Conservation (phyloP, 2,113 vertebrate genomes). For the Hippoglossus stenolepis region DNA sequence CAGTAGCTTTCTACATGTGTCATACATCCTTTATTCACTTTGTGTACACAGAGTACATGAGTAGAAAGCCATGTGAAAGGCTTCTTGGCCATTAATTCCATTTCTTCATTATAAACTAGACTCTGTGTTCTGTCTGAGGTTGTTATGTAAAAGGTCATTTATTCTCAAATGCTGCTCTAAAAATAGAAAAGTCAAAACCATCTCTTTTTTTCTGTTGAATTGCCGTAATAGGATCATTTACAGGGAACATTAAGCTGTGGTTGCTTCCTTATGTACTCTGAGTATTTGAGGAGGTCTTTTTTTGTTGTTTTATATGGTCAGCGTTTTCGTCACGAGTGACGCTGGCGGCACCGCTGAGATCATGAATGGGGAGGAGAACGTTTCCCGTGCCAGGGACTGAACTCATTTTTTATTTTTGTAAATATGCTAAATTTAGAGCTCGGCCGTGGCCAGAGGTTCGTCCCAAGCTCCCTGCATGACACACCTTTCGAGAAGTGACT, state of each 20-base stretch:
- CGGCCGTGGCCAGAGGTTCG: slow-evolving; percentile 48
- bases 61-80: background rate
- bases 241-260: slow-evolving; percentile 51
- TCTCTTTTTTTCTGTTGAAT: slow-evolving; percentile 22
- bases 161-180: slow-evolving; percentile 30
- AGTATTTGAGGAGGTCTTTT: slow-evolving; percentile 71
- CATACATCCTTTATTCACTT: background rate
- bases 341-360: slow-evolving; percentile 69
- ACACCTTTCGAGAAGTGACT: slow-evolving; percentile 78
- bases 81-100: background rate
- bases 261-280: slow-evolving; percentile 53
- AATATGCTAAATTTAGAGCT: slow-evolving; percentile 79
- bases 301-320: slow-evolving; percentile 74
- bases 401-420: slow-evolving; percentile 77
- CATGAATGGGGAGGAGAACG: slow-evolving; percentile 65
- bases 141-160: slow-evolving; percentile 25
- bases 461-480: slow-evolving; percentile 75
- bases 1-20: slow-evolving; percentile 22
- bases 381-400: slow-evolving; percentile 65
- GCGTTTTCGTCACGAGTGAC: slow-evolving; percentile 79
- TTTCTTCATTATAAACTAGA: background rate
- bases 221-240: slow-evolving; percentile 46
- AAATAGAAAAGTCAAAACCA: slow-evolving; percentile 30
- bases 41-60: background rate
- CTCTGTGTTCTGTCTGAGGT: slow-evolving; percentile 5